Conservation (phyloP, 1,140 invertebrate species). For the Riptortus pedestris region DNA sequence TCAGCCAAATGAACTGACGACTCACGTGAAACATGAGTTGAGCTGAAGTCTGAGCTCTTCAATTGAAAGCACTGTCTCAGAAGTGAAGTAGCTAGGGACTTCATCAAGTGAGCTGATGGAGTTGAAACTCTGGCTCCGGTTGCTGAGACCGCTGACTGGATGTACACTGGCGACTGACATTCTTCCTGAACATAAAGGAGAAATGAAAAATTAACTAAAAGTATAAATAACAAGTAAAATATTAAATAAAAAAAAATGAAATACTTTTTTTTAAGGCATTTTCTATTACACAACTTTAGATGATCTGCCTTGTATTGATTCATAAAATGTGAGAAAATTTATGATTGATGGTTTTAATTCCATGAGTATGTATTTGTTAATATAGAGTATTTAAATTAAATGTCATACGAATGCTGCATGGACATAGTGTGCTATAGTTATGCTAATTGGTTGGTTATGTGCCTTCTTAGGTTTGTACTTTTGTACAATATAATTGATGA, state of each 20-base stretch:
- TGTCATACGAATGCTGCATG: no score
- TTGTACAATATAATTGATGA: no score
- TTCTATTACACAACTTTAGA: background rate
- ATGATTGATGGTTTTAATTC: no score
- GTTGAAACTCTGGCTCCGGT: constrained; percentile 27
- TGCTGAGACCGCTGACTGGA: constrained; percentile 21
- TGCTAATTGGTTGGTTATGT: no score
- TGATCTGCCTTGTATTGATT: background rate
- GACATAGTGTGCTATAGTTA: no score
- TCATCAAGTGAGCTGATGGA: constrained; percentile 27
- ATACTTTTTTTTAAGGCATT: background rate
- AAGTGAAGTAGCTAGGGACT: constrained; percentile 24
- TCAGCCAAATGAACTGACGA: constrained; percentile 25
- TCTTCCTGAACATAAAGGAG: constrained; percentile 31
- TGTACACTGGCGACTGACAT: constrained; percentile 30
- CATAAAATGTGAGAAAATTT: no score
- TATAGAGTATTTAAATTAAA: no score
- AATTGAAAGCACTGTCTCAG: constrained; percentile 50
- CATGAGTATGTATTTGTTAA: no score
- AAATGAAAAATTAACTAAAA: background rate
- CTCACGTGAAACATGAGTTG: constrained; percentile 61
- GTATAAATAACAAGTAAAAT: background rate
- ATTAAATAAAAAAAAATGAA: background rate
- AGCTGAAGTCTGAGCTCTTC: constrained; percentile 59
- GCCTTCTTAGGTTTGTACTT: no score